phyloP scores from a whole-genome alignment of 1,140 invertebrate species.

The Drosophila arawakana region DNA sequence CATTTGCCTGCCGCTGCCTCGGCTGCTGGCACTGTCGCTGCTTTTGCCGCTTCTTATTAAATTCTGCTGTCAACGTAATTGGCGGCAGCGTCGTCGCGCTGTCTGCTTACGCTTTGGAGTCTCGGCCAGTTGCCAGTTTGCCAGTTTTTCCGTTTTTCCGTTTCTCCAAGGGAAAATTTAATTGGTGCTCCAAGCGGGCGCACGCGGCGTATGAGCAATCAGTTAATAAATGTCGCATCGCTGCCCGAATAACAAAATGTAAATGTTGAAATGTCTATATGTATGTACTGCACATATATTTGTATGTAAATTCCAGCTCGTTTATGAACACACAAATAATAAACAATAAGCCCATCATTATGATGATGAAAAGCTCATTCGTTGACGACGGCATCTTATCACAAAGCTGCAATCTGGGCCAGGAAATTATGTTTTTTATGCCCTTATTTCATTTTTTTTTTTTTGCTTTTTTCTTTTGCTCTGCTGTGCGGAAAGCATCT shows the following conservation, averaged over 20 bases:
- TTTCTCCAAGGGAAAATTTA: constrained; percentile 58
- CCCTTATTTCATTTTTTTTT: constrained; percentile 25
- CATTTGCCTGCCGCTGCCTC: constrained; percentile 60
- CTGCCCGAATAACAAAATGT: constrained; percentile 39
- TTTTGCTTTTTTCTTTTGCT: constrained; percentile 22
- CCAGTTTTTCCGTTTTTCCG: too few relatives aligned
- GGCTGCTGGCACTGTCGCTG: constrained; percentile 29
- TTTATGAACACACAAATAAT: constrained; percentile 45
- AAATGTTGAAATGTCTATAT: not conserved
- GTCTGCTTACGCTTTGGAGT: constrained; percentile 48
- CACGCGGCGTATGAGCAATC: constrained; percentile 64
- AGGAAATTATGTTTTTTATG: constrained; percentile 77
- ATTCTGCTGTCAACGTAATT: constrained; percentile 73
- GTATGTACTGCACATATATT: not conserved
- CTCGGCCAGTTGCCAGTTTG: constrained; percentile 18
- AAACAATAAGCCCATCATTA: constrained; percentile 80
- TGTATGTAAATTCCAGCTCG: not conserved
- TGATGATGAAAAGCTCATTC: constrained; percentile 53
- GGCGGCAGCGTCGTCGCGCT: constrained; percentile 60
- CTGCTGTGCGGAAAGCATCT: constrained; percentile 13
- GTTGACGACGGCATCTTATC: constrained; percentile 59
- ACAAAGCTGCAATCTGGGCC: constrained; percentile 64
- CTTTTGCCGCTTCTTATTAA: constrained; percentile 61
- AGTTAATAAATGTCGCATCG: constrained; percentile 49
- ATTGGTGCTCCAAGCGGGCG: constrained; percentile 64